Conservation (phyloP, 2,797 vertebrate species). For the Xiphophorus birchmanni region DNA sequence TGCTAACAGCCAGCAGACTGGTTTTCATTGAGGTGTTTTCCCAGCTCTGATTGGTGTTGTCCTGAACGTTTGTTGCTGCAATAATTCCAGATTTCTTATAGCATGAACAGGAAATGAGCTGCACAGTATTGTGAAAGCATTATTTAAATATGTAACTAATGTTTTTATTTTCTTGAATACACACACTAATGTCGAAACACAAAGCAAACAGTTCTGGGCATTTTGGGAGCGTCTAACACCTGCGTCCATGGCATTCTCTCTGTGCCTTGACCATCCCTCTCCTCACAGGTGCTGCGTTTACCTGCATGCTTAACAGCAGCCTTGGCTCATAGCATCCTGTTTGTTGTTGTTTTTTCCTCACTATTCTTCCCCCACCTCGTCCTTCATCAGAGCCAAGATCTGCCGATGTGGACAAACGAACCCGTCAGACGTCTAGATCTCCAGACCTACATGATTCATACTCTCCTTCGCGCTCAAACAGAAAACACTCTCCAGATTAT, state of each 20-base stretch:
- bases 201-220: background rate
- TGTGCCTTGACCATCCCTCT: constrained; percentile 19
- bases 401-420: constrained; percentile 64
- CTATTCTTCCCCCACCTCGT: constrained; percentile 20
- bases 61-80: background rate
- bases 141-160: background rate
- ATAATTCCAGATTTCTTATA: background rate
- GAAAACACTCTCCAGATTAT: constrained; percentile 66
- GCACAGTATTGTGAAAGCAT: background rate
- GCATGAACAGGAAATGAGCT: background rate
- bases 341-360: constrained; percentile 40
- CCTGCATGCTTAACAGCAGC: constrained; percentile 70
- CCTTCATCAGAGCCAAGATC: constrained; percentile 56
- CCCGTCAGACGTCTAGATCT: constrained; percentile 43
- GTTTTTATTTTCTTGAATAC: background rate
- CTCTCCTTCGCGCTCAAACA: constrained; percentile 36
- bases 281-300: constrained; percentile 45
- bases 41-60: background rate
- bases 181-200: background rate
- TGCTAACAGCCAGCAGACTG: constrained; percentile 13
- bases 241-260: constrained; percentile 1
- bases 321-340: constrained; percentile 40
- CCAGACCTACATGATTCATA: constrained; percentile 24
- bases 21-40: constrained; percentile 12
- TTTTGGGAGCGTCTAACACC: constrained; percentile 20